Percentiles rank a stretch among this genome's conserved stretches.
phyloP scores from a whole-genome alignment of 2,888 invertebrate genomes.

The Lottia gigantea region DNA sequence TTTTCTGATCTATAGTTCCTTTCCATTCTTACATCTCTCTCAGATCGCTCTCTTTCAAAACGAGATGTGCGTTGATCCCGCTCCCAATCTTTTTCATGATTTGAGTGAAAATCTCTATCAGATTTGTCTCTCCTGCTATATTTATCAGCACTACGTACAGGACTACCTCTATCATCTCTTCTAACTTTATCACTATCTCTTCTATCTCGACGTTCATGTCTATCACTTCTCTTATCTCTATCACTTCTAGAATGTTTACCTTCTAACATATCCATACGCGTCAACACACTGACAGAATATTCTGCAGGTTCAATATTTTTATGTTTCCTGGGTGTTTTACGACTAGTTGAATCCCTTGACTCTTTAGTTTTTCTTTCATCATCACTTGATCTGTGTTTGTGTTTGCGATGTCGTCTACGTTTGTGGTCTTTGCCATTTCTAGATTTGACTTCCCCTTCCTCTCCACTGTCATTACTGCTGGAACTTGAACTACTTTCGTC shows the following conservation, averaged over 20 bases:
- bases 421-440: constrained; percentile 13
- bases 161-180: constrained; percentile 28
- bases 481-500: not conserved
- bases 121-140: constrained; percentile 19
- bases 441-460: constrained; percentile 22
- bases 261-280: constrained; percentile 33
- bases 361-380: not conserved
- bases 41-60: constrained; percentile 25
- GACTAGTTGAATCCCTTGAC: too few species aligned
- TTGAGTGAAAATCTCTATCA: constrained; percentile 13
- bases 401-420: constrained; percentile 11
- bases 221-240: constrained; percentile 69
- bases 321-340: not conserved
- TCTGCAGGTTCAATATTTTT: constrained; percentile 4
- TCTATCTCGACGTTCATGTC: constrained; percentile 22
- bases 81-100: constrained; percentile 18
- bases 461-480: constrained; percentile 14
- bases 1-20: constrained; percentile 19
- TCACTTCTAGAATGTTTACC: constrained; percentile 48
- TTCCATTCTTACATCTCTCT: constrained; percentile 17
- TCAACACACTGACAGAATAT: constrained; percentile 5
- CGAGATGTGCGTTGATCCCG: constrained; percentile 23
- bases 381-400: constrained; percentile 7
- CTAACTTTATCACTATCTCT: constrained; percentile 29
- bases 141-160: constrained; percentile 15